Base-by-base conservation (phyloP, 2,888 invertebrate species). In the Mycalesis mineus region DNA sequence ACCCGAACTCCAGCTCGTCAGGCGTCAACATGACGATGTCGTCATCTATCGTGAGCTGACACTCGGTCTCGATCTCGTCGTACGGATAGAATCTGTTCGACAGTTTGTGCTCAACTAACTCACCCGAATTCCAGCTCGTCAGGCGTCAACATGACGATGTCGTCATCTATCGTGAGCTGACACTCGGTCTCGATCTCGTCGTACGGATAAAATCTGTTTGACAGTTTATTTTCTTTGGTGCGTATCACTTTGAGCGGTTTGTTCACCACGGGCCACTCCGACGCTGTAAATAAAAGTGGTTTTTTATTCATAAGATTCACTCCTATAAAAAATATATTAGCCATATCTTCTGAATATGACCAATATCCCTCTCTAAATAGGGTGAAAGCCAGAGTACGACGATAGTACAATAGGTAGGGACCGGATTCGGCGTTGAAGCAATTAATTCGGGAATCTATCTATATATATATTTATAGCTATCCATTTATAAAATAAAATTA, bases 21-120 rank as follows among this genome's bases (percentile, higher is more conserved):
- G 96, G 93, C 22, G 97, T 98, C 67, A 98, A 84, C 98, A 98
- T 98, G 28, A 96, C 92, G 68, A 98, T 98, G 75, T 98, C 98
- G 81, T 98, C 98, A 77, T 98, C 98, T 63, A 98, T 95, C 3
- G 98, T 96, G 69, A 98, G 88, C 68, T 98, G 95, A 49, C 97
- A 97, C 84, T 98, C 98, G 0, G 98, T 98, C 91, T 98, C 97
- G 65, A 98, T 98, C 82, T 98, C 98, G 73, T 95, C 95, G 82
- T 97, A 98, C 0, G 98, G 98, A 82, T 94, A 97, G 88, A 98
- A 98, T 67, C 98, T 90, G 84, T 98, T 98, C n/a, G 98, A 98
- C 51, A 98, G 88, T 79, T 95, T 95, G 84, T 98, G 98, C 71
- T 95, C 22, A 22, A 7, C n/a, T 13, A 47, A 92, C 93, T 90